Evolutionary conservation across 2,888 invertebrate genomes (phyloP).

Genomic region (Doris montereyensis): DNA sequence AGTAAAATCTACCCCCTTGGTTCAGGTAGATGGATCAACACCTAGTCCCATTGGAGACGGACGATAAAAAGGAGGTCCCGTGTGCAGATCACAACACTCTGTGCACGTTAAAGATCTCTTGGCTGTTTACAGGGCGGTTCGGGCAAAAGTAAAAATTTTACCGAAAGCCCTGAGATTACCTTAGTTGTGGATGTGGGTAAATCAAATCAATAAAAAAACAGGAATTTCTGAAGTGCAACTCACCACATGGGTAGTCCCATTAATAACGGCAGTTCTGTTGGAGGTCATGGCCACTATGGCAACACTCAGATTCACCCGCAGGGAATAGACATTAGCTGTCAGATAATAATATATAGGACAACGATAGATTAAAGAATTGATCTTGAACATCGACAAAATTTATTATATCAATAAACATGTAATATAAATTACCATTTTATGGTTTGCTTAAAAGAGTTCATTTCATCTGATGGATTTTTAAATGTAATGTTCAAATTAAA

Average conservation of each 20-base stretch:
- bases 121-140: no score
- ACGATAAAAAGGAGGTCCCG: no score
- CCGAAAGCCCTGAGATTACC: no score
- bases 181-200: no score
- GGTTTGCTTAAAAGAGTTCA: not conserved
- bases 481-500: no score
- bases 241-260: conserved; percentile 35
- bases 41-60: no score
- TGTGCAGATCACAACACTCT: no score
- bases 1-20: no score
- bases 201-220: not conserved
- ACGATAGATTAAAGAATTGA: not conserved
- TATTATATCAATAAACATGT: not conserved
- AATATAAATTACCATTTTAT: not conserved
- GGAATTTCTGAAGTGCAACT: not conserved
- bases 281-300: conserved; percentile 94
- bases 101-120: no score
- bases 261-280: conserved; percentile 63
- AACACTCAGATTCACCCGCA: conserved; percentile 87
- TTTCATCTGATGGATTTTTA: not conserved
- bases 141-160: no score
- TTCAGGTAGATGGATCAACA: no score
- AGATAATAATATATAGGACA: conserved; percentile 28
- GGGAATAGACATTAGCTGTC: conserved; percentile 72
- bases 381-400: not conserved